Percentiles rank a stretch among this genome's conserved stretches.
phyloP scores from a whole-genome alignment of 1,140 invertebrate genomes.

The Fopius arisanus region DNA sequence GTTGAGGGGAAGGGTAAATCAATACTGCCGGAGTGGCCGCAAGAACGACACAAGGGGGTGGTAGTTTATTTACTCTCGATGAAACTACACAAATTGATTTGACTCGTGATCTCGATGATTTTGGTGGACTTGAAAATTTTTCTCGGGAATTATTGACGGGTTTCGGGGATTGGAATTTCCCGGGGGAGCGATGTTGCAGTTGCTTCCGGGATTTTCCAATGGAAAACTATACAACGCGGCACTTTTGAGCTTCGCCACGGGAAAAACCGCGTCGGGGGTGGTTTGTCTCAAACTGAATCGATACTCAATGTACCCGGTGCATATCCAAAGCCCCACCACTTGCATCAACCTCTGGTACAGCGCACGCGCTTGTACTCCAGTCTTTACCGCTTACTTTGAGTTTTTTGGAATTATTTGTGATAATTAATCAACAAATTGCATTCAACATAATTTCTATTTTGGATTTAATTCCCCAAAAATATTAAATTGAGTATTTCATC shows the following conservation, averaged over 20 bases:
- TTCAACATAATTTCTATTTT: too few relatives aligned
- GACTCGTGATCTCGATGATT: neutral
- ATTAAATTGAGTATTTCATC: too few relatives aligned
- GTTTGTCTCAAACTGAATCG: conserved; percentile 48
- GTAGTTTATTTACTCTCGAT: neutral
- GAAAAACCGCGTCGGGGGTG: conserved; percentile 41
- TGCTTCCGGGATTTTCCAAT: neutral
- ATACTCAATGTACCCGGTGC: conserved; percentile 39
- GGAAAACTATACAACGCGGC: neutral
- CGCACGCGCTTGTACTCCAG: neutral
- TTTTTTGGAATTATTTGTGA: neutral
- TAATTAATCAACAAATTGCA: too few relatives aligned
- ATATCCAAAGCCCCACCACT: conserved; percentile 37
- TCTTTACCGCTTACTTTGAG: neutral
- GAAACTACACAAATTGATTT: neutral
- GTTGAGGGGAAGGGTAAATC: conserved; percentile 33
- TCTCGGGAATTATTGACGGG: neutral
- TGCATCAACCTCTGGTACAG: neutral
- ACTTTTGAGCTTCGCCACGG: neutral
- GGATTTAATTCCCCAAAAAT: too few relatives aligned
- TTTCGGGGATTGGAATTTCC: too few relatives aligned
- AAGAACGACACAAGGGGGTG: neutral
- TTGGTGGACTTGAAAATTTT: neutral
- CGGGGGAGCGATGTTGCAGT: neutral
- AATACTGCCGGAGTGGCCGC: conserved; percentile 31